phyloP scores from a whole-genome alignment of 2,797 vertebrate genomes.

The Gastrophryne carolinensis region DNA sequence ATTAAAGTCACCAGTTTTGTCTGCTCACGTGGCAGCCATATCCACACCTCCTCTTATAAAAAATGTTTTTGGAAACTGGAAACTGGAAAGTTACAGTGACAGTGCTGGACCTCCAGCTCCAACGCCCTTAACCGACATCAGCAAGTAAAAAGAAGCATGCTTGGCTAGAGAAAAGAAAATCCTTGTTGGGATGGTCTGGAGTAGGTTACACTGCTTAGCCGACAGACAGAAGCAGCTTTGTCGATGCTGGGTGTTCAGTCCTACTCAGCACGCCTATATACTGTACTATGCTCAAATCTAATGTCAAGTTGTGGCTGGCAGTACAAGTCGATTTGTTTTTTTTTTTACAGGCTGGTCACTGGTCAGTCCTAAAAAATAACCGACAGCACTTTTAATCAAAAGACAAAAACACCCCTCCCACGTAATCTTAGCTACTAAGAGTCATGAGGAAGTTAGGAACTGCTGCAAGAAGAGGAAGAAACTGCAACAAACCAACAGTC shows the following conservation, averaged over 20 bases:
- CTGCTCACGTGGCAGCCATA: conserved; percentile 49
- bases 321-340: conserved; percentile 8
- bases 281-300: conserved; percentile 3
- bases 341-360: conserved; percentile 15
- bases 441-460: conserved; percentile 20
- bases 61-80: conserved; percentile 13
- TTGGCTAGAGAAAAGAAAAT: not conserved
- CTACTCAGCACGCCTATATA: conserved; percentile 19
- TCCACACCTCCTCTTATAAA: conserved; percentile 13
- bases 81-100: conserved; percentile 26
- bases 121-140: conserved; percentile 18
- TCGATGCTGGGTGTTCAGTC: not conserved
- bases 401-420: not conserved
- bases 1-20: conserved; percentile 10
- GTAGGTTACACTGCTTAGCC: conserved; percentile 16
- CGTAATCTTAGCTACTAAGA: conserved; percentile 11
- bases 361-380: not conserved
- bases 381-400: not conserved
- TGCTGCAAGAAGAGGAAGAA: conserved; percentile 20
- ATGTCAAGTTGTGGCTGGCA: conserved; percentile 33
- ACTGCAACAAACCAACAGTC: not conserved
- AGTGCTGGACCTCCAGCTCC: not conserved
- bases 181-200: conserved; percentile 14
- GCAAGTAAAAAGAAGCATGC: not conserved
- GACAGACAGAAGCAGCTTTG: conserved; percentile 19